Evolutionary conservation across 2,888 invertebrate genomes (phyloP).

Genomic region (Allophyes oxyacanthae): DNA sequence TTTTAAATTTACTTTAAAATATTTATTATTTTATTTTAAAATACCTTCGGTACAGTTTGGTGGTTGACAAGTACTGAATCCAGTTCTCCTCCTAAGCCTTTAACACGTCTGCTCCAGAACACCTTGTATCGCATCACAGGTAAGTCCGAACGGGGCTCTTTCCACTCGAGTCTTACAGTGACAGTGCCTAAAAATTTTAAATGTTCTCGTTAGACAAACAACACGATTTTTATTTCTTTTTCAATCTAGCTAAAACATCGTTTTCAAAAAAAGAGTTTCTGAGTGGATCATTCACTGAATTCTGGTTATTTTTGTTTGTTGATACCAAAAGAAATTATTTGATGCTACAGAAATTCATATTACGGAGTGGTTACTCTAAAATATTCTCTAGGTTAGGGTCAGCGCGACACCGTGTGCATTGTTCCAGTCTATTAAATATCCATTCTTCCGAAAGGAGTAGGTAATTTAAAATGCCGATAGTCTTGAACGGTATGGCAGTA

Average conservation of each 20-base stretch:
- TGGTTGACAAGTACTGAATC: slow-evolving; percentile 91
- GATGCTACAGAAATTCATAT: background rate
- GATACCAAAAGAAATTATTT: background rate
- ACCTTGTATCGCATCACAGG: slow-evolving; percentile 92
- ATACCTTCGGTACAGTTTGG: slow-evolving; percentile 90
- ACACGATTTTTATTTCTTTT: no score
- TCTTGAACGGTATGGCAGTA: background rate
- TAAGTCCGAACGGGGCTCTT: slow-evolving; percentile 91
- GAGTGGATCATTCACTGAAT: no score
- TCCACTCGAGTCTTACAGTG: slow-evolving; percentile 91
- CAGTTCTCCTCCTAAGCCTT: slow-evolving; percentile 88
- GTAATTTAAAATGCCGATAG: slow-evolving; percentile 17
- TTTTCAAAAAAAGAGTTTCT: no score
- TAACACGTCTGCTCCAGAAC: slow-evolving; percentile 92
- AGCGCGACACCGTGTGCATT: slow-evolving; percentile 18
- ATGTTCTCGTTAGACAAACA: no score
- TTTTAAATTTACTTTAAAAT: background rate
- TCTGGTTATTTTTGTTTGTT: no score
- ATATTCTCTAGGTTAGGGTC: slow-evolving; percentile 19
- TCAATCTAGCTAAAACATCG: background rate
- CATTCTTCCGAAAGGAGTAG: slow-evolving; percentile 26
- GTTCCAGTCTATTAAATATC: slow-evolving; percentile 38
- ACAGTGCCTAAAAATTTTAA: slow-evolving; percentile 85
- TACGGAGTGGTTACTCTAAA: background rate
- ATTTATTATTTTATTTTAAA: background rate